Evolutionary conservation across 1,140 invertebrate genomes (phyloP), one percentile per base, ranked within the genome.

Genomic region (Drosophila prosaltans): DNA sequence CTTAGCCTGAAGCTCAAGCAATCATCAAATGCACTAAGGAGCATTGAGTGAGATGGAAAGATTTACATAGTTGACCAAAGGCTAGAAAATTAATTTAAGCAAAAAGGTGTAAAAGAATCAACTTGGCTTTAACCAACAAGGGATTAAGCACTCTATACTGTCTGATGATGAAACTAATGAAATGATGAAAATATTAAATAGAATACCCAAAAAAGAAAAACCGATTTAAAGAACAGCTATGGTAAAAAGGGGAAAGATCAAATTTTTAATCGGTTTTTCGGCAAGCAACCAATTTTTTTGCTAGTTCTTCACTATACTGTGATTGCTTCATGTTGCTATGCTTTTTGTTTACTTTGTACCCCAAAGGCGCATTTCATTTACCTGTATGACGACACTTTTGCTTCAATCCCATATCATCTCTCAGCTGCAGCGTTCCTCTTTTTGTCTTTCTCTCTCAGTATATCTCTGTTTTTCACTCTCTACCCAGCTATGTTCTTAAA

Each of bases 331-430:
- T 9, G 10, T 30, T 58, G 55, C 61, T 36, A 32, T 36, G 5
- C 6, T 8, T 28, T 76, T 30, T 69, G 59, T 76, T 76, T 65
- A 76, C 72, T 76, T 76, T 76, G 59, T 59, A 16, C 16, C 74
- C 65, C 30, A 40, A 36, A 26, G 65, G 21, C 45, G 21, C 45
- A 51, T 51, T 51, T 51, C 21, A 10, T 51, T 51, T 51, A 51
- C 45, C 45, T 51, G 45, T 24, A 51, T 51, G 45, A 51, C 28
- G 28, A 30, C 45, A 51, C 45, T 21, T 51, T 51, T 24, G 45
- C 8, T 21, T 51, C 45, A 51, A 51, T 51, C 45, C 21, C 32
- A 36, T 59, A n/a, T 43, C 64, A 48, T 74, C 73, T 75, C 74
- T 68, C 73, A 43, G 64, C 68, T 75, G 68, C 64, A 16, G 16